A percentile compares a stretch with the other conserved stretches of the same genome.
These are phyloP conservation scores for Zaprionus nigranus DNA, from an alignment of 1,140 invertebrate genomes.

Conservation along the genomic window DNA sequence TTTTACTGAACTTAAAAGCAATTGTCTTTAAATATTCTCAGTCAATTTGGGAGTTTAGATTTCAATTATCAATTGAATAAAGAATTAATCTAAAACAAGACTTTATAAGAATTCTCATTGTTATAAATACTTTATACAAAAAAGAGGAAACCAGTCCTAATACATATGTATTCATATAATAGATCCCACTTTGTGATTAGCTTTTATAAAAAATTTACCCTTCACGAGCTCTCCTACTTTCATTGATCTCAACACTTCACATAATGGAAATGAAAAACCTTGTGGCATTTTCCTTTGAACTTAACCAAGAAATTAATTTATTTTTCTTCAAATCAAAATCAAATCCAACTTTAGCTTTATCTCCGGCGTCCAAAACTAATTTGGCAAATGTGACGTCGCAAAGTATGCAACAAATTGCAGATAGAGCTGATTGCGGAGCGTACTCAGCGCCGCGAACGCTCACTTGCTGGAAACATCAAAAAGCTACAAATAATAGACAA, in stretches of 20 bases:
- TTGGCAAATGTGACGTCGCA: slow-evolving; percentile 61
- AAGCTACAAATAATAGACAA: slow-evolving; percentile 52
- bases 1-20: no score
- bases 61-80: no score
- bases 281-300: background rate
- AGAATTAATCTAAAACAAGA: no score
- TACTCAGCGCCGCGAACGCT: background rate
- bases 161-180: background rate
- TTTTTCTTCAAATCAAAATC: slow-evolving; percentile 1
- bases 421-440: slow-evolving; percentile 17
- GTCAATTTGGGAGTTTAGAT: no score
- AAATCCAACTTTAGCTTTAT: slow-evolving; percentile 28
- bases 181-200: background rate
- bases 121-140: background rate
- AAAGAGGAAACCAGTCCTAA: background rate
- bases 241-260: background rate
- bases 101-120: no score
- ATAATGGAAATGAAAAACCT: background rate
- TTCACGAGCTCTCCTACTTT: background rate
- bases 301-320: slow-evolving; percentile 19
- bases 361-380: slow-evolving; percentile 58
- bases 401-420: slow-evolving; percentile 72
- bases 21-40: no score
- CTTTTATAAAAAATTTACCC: background rate
- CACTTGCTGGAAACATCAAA: slow-evolving; percentile 42